These are phyloP conservation scores for Ceratotherium simum DNA, from an alignment of 2,113 vertebrate genomes.

Conservation along the genomic window DNA sequence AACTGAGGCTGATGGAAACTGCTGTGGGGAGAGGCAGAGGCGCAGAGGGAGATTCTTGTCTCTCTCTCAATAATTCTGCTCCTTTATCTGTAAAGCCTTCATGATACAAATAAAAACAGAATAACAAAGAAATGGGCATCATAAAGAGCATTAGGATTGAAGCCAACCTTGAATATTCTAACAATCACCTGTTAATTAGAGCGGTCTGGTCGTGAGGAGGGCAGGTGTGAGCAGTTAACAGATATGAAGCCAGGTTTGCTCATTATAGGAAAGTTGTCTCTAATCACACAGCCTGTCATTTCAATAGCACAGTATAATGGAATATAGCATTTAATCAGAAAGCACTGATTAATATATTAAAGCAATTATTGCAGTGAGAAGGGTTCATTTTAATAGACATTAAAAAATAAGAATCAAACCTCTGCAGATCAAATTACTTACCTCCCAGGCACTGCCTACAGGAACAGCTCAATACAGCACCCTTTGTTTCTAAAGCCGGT, in stretches of 20 bases:
- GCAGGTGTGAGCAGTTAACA: background rate
- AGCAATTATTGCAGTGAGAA: background rate
- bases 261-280: background rate
- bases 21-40: fast-evolving
- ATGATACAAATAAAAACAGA: background rate
- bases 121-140: background rate
- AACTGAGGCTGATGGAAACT: background rate
- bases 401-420: background rate
- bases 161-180: background rate
- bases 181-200: background rate
- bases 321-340: background rate
- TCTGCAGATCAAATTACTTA: background rate
- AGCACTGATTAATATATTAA: background rate
- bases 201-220: no score
- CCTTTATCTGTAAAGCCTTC: background rate
- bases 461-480: background rate
- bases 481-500: background rate
- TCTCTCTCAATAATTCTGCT: background rate
- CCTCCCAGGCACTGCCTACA: background rate
- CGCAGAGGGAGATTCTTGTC: background rate
- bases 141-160: background rate
- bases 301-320: background rate
- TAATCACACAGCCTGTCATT: background rate
- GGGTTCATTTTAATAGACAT: background rate
- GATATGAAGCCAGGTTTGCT: background rate